These are phyloP conservation scores for Ornithorhynchus anatinus DNA, from an alignment of 2,113 vertebrate genomes.

Conservation along the genomic window DNA sequence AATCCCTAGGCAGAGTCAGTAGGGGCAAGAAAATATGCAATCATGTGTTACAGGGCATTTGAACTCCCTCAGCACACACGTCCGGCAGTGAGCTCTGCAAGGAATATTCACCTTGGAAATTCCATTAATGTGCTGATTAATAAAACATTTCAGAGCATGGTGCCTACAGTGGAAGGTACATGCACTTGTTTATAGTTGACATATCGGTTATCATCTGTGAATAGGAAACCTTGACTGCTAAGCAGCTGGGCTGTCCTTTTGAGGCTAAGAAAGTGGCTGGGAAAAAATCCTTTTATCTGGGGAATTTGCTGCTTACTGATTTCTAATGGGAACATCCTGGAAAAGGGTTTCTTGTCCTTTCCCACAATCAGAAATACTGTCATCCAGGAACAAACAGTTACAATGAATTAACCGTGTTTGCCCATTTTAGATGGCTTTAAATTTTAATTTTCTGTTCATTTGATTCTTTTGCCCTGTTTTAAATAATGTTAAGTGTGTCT, in stretches of 20 bases:
- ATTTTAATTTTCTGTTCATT: conserved; percentile 57
- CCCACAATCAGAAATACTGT: conserved; percentile 8
- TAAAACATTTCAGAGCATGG: conserved; percentile 15
- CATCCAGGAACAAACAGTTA: conserved; percentile 36
- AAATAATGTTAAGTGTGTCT: conserved; percentile 59
- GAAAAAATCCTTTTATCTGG: conserved; percentile 27
- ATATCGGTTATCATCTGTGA: conserved; percentile 14
- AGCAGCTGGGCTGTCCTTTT: conserved; percentile 5
- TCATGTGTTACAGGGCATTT: not conserved
- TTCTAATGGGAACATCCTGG: conserved; percentile 35
- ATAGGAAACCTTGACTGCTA: conserved; percentile 25
- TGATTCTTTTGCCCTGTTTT: conserved; percentile 38
- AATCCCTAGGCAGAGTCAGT: not conserved
- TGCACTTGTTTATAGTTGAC: conserved; percentile 29
- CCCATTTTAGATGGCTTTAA: conserved; percentile 53
- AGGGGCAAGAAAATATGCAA: not conserved
- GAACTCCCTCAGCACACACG: not conserved
- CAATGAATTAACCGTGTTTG: conserved; percentile 25
- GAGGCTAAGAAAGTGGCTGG: not conserved
- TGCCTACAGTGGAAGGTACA: conserved; percentile 15
- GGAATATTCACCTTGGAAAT: not conserved
- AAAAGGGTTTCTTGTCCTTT: conserved; percentile 34
- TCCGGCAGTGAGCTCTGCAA: conserved; percentile 6
- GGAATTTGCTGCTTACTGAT: conserved; percentile 19
- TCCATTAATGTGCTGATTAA: conserved; percentile 18